Conservation (phyloP, 2,113 vertebrate species). For the Pogonocichla stellata region DNA sequence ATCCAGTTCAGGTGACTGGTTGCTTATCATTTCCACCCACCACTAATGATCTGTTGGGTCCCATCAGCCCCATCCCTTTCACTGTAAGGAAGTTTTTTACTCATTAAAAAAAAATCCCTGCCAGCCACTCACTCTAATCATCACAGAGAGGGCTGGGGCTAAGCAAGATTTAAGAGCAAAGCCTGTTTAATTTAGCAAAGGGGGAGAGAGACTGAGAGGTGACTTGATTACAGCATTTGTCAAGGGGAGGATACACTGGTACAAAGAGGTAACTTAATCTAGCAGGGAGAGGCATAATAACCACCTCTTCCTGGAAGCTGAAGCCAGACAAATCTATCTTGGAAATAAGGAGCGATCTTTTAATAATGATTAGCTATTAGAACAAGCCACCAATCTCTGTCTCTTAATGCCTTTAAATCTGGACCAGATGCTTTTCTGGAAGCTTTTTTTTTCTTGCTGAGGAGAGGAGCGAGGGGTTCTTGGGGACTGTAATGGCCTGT, state of each 20-base stretch:
- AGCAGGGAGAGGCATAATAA: constrained; percentile 19
- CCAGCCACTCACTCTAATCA: neutral
- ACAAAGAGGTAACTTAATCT: constrained; percentile 43
- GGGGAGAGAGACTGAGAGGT: constrained; percentile 35
- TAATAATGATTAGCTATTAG: constrained; percentile 66
- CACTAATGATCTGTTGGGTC: neutral
- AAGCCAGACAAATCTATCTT: constrained; percentile 53
- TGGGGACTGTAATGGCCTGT: neutral
- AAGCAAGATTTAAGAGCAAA: neutral
- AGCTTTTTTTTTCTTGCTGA: constrained; percentile 15
- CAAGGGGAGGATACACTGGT: neutral
- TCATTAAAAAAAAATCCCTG: neutral
- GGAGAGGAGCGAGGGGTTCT: neutral
- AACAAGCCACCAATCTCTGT: constrained; percentile 40
- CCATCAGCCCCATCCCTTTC: neutral
- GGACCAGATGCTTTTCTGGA: constrained; percentile 59
- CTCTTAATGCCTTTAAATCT: constrained; percentile 56
- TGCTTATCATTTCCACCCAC: neutral
- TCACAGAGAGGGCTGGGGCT: neutral
- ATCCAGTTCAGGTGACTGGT: fast-evolving
- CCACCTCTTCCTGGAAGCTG: constrained; percentile 51
- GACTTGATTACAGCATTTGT: constrained; percentile 46
- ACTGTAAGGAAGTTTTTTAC: neutral
- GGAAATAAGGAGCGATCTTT: constrained; percentile 38
- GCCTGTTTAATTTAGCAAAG: neutral